A percentile compares a stretch with the other conserved stretches of the same genome.
Evolutionary conservation across 2,888 invertebrate genomes (phyloP).

Genomic region (Epirrhoe alternata): DNA sequence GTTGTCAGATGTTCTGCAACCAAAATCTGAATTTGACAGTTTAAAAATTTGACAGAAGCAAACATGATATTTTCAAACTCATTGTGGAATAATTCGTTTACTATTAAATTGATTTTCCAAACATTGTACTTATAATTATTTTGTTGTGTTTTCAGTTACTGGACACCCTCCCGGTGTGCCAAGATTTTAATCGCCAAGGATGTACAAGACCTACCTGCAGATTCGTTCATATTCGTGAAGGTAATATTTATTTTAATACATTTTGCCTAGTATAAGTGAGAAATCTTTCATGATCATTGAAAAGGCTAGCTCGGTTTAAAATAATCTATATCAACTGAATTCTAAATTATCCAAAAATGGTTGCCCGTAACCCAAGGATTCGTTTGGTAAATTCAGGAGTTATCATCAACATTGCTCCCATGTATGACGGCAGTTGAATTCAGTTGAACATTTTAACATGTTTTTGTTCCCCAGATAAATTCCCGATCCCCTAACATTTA

Average conservation of each 20-base stretch:
- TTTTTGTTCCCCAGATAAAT: slow-evolving; percentile 30
- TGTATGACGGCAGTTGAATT: slow-evolving; percentile 8
- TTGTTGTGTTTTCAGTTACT: slow-evolving; percentile 94
- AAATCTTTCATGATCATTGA: slow-evolving; percentile 14
- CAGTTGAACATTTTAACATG: slow-evolving; percentile 33
- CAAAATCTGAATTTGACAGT: not conserved
- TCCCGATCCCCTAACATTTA: slow-evolving; percentile 27
- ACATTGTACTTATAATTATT: slow-evolving; percentile 62
- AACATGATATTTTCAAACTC: slow-evolving; percentile 19
- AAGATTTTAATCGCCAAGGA: slow-evolving; percentile 99
- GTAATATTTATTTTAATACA: slow-evolving; percentile 80
- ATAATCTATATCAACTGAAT: not conserved
- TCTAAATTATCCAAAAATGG: not conserved
- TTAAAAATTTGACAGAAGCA: not conserved
- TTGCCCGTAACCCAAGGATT: not conserved
- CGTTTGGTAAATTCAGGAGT: not conserved
- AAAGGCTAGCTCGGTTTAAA: not conserved
- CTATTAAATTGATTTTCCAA: slow-evolving; percentile 51
- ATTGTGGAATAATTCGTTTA: slow-evolving; percentile 62
- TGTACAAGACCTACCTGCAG: slow-evolving; percentile 98
- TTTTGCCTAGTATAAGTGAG: slow-evolving; percentile 9
- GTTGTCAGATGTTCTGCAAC: not conserved
- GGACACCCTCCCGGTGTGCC: slow-evolving; percentile 99
- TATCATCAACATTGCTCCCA: slow-evolving; percentile 14
- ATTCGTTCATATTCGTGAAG: slow-evolving; percentile 99